phyloP scores from a whole-genome alignment of 2,113 vertebrate species.

The Rhabdornis inornatus region DNA sequence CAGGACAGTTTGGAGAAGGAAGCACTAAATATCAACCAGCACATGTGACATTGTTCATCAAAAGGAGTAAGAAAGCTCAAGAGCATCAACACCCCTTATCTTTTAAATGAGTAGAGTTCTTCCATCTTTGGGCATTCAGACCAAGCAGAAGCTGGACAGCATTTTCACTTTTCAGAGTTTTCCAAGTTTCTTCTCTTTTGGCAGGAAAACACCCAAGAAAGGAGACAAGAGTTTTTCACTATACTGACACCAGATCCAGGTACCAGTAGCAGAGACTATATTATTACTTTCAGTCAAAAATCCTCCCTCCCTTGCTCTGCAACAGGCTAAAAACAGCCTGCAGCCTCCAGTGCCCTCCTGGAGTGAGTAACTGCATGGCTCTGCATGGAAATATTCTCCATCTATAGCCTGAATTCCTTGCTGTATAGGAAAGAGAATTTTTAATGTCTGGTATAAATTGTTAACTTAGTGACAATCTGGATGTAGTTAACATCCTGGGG shows the following conservation, averaged over 20 bases:
- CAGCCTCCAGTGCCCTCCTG: neutral
- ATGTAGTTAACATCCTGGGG: neutral
- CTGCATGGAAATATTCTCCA: neutral
- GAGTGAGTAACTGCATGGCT: accelerated
- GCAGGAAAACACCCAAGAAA: neutral
- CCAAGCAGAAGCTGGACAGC: neutral
- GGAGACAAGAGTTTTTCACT: neutral
- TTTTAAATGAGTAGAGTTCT: neutral
- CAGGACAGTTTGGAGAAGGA: neutral
- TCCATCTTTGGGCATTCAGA: neutral
- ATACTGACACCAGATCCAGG: neutral
- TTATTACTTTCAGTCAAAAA: neutral
- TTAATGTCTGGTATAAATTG: neutral
- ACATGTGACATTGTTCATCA: neutral
- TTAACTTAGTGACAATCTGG: neutral
- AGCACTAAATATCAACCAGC: neutral
- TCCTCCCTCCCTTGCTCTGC: neutral
- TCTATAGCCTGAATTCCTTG: neutral
- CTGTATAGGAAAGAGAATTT: neutral
- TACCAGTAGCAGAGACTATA: neutral
- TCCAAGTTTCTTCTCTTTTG: neutral
- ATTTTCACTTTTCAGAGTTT: neutral
- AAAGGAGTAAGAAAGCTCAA: neutral
- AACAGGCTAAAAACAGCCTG: neutral
- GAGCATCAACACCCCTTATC: neutral